phyloP scores from a whole-genome alignment of 2,113 vertebrate genomes.

The Mirza zaza region DNA sequence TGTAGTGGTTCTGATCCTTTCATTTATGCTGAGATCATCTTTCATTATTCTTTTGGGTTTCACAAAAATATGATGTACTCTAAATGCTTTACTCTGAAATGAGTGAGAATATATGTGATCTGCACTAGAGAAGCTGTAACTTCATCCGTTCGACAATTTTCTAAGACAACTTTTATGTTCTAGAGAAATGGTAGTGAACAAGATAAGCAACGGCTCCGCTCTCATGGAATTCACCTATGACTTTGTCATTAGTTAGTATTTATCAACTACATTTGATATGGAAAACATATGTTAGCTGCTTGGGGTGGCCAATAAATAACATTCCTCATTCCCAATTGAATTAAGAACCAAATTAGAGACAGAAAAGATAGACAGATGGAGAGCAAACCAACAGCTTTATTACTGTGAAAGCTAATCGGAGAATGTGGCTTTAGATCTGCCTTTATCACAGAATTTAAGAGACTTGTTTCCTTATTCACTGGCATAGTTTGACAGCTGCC shows the following conservation, averaged over 20 bases:
- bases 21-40: not conserved
- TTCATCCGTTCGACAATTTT: not conserved
- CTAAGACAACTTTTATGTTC: not conserved
- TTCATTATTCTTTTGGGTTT: not conserved
- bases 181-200: not conserved
- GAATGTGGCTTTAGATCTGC: not conserved
- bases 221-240: not conserved
- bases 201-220: not conserved
- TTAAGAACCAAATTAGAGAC: conserved; percentile 62
- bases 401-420: conserved; percentile 12
- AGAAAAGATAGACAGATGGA: conserved; percentile 54
- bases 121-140: conserved; percentile 2
- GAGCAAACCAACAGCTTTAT: conserved; percentile 52
- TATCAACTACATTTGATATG: conserved; percentile 44
- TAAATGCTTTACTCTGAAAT: conserved; percentile 44
- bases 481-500: not conserved
- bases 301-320: conserved; percentile 54
- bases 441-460: conserved; percentile 51
- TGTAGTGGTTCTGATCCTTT: not conserved
- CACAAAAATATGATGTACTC: conserved; percentile 9
- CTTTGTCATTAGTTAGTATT: conserved; percentile 67
- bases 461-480: not conserved
- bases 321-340: conserved; percentile 41
- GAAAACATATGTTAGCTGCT: conserved; percentile 62
- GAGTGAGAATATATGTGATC: conserved; percentile 9